Conservation (phyloP, 2,113 vertebrate genomes). For the Gnathonemus longibarbis region DNA sequence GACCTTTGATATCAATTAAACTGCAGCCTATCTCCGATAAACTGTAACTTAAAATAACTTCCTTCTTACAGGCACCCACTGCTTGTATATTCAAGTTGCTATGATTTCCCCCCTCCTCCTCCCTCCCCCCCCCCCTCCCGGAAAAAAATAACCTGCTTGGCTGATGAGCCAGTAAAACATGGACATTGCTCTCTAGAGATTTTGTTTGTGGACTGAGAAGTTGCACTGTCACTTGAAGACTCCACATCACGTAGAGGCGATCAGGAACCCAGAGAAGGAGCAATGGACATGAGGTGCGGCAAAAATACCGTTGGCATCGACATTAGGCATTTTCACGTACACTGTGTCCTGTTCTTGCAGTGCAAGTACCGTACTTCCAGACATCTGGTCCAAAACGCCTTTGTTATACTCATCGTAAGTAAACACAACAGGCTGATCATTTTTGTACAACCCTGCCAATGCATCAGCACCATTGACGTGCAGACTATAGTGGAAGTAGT, state of each 20-base stretch:
- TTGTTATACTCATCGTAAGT: constrained; percentile 94
- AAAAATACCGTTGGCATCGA: constrained; percentile 87
- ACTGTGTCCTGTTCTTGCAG: constrained; percentile 92
- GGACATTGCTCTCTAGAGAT: constrained; percentile 59
- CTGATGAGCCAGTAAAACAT: constrained; percentile 43
- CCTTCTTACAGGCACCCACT: constrained; percentile 62
- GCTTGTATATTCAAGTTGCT: constrained; percentile 62
- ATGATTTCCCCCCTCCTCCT: constrained; percentile 18
- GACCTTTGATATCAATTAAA: constrained; percentile 41
- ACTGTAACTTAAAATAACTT: constrained; percentile 64
- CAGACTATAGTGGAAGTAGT: constrained; percentile 90
- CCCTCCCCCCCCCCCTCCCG: not conserved
- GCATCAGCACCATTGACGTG: constrained; percentile 90
- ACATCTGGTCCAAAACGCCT: constrained; percentile 95
- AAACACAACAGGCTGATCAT: constrained; percentile 83
- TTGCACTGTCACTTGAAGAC: constrained; percentile 37
- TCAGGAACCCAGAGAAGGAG: constrained; percentile 95
- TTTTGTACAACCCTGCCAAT: constrained; percentile 92
- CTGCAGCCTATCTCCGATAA: constrained; percentile 61
- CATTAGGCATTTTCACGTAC: constrained; percentile 85
- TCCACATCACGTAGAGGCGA: constrained; percentile 79
- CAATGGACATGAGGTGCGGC: constrained; percentile 91
- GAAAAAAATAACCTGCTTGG: constrained; percentile 49
- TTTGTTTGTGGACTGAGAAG: constrained; percentile 56
- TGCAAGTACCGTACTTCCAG: constrained; percentile 80